Percentiles rank a stretch among this genome's conserved stretches.
These are phyloP conservation scores for Mormyrops attenuatus DNA, from an alignment of 2,797 vertebrate species.

Conservation along the genomic window DNA sequence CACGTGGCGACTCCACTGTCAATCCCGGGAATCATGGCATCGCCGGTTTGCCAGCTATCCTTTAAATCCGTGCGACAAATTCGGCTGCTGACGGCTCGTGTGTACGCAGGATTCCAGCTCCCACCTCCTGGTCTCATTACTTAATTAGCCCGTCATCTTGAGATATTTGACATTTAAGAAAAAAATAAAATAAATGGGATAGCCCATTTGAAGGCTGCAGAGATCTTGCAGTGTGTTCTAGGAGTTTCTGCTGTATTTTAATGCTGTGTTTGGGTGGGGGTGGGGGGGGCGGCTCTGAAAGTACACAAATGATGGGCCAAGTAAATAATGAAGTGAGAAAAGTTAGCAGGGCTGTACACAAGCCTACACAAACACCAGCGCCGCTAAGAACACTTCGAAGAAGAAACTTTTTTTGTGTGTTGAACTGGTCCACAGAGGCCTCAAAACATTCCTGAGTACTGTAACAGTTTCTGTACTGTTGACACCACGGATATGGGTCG, in stretches of 20 bases:
- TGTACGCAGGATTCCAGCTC: neutral
- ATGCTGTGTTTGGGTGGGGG: neutral
- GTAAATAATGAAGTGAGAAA: slow-evolving; percentile 7
- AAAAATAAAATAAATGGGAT: slow-evolving; percentile 1
- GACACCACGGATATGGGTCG: neutral
- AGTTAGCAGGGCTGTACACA: neutral
- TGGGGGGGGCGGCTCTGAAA: neutral
- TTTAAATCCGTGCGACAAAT: neutral
- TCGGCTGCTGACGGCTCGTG: neutral
- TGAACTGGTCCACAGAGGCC: neutral
- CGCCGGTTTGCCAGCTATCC: neutral
- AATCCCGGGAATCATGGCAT: neutral
- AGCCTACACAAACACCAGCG: neutral
- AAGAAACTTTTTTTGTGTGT: neutral
- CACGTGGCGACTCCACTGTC: neutral
- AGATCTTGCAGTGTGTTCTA: neutral
- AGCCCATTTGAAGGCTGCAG: slow-evolving; percentile 1
- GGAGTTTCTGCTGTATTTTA: neutral
- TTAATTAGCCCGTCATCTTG: slow-evolving; percentile 12
- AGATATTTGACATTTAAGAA: slow-evolving; percentile 6
- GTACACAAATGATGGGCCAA: neutral
- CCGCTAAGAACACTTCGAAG: neutral
- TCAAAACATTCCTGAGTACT: neutral
- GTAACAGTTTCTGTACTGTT: neutral
- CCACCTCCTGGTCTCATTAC: neutral